Conservation (phyloP, 2,797 vertebrate species). For the Eremophila alpestris region DNA sequence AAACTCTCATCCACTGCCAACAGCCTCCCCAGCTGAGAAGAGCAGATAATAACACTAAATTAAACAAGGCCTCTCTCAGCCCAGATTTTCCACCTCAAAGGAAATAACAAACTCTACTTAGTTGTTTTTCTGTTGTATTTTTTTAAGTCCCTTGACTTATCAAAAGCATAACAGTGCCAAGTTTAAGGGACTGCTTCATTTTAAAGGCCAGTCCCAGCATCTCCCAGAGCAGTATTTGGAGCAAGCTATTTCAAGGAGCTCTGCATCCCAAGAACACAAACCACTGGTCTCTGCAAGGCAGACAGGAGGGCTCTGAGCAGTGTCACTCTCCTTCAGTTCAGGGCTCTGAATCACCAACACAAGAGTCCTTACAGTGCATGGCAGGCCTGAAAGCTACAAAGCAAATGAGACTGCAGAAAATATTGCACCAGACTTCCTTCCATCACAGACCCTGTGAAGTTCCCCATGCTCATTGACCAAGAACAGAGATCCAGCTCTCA, state of each 20-base stretch:
- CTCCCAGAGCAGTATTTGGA: neutral
- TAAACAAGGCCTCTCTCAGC: neutral
- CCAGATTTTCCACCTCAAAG: neutral
- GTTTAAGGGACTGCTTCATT: neutral
- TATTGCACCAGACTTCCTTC: neutral
- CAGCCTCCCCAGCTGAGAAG: neutral
- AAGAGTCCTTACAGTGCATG: fast-evolving
- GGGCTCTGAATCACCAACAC: neutral
- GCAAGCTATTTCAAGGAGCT: neutral
- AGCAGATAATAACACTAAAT: neutral
- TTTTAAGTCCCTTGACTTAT: neutral
- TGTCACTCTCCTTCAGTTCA: neutral
- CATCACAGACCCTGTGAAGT: neutral
- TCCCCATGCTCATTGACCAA: neutral
- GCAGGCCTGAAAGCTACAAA: neutral
- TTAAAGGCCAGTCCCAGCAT: neutral
- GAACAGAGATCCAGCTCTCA: neutral
- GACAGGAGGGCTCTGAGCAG: neutral
- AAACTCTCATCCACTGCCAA: neutral
- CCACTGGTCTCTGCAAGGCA: neutral
- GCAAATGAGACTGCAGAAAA: neutral
- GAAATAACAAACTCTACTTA: neutral
- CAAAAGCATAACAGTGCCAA: neutral
- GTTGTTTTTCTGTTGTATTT: neutral
- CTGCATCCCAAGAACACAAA: neutral